Evolutionary conservation across 1,140 invertebrate genomes (phyloP).

Genomic region (Ceratina australensis): DNA sequence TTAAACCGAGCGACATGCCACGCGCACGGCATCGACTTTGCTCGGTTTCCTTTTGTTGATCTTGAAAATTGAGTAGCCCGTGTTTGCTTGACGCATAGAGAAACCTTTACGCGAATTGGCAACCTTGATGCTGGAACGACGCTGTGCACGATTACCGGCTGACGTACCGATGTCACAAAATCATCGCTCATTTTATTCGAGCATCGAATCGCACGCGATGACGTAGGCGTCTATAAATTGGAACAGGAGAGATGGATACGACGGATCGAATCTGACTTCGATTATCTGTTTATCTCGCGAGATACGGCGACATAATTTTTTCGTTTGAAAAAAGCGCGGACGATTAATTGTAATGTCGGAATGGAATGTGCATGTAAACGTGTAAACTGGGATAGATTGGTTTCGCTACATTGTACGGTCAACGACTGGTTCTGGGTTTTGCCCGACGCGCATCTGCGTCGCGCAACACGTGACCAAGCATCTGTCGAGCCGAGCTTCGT

Average conservation of each 20-base stretch:
- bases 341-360: background rate
- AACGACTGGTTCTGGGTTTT: conserved; percentile 30
- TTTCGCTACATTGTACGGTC: conserved; percentile 33
- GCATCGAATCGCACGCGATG: background rate
- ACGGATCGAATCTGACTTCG: conserved; percentile 20
- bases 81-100: no score
- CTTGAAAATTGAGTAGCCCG: background rate
- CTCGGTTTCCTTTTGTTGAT: conserved; percentile 4
- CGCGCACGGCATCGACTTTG: conserved; percentile 17
- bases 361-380: background rate
- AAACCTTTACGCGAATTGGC: no score
- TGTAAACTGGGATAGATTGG: background rate
- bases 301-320: background rate
- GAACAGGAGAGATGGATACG: background rate
- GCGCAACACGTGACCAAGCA: conserved; percentile 44
- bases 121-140: no score
- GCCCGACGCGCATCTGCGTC: conserved; percentile 10
- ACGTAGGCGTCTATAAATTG: conserved; percentile 10
- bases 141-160: no score
- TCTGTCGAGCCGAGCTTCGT: conserved; percentile 33
- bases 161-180: no score
- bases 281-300: conserved; percentile 1
- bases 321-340: background rate
- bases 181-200: background rate
- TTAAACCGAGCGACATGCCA: conserved; percentile 22